These are phyloP conservation scores for Anas flavirostris DNA, from an alignment of 2,797 vertebrate genomes.

Conservation along the genomic window DNA sequence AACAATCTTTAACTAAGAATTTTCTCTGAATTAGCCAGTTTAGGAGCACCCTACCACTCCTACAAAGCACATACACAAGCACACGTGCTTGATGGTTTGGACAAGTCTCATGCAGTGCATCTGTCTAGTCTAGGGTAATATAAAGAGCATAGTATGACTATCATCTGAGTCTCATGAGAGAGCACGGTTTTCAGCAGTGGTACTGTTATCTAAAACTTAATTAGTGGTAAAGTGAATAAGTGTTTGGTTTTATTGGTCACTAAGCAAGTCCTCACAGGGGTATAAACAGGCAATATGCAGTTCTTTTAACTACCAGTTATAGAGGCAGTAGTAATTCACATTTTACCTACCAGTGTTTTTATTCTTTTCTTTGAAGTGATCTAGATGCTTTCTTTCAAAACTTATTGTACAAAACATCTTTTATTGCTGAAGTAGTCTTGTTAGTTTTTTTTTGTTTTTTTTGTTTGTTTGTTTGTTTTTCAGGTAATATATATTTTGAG, in stretches of 20 bases:
- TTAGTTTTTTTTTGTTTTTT: neutral
- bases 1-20: neutral
- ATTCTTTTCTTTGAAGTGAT: neutral
- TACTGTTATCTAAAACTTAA: neutral
- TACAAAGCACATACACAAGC: neutral
- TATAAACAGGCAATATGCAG: neutral
- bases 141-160: neutral
- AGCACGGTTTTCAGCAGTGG: neutral
- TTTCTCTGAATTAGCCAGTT: neutral
- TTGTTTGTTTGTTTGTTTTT: neutral
- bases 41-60: neutral
- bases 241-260: neutral
- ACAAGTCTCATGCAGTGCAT: neutral
- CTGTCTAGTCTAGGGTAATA: neutral
- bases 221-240: neutral
- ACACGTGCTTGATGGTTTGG: neutral
- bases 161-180: neutral
- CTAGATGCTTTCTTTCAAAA: conserved; percentile 16
- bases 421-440: neutral
- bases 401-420: neutral
- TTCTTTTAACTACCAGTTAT: neutral
- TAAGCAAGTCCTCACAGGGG: neutral
- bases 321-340: neutral
- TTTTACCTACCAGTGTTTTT: neutral
- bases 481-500: neutral